These are phyloP conservation scores for Pontoporia blainvillei DNA, from an alignment of 2,113 vertebrate species.

Conservation along the genomic window DNA sequence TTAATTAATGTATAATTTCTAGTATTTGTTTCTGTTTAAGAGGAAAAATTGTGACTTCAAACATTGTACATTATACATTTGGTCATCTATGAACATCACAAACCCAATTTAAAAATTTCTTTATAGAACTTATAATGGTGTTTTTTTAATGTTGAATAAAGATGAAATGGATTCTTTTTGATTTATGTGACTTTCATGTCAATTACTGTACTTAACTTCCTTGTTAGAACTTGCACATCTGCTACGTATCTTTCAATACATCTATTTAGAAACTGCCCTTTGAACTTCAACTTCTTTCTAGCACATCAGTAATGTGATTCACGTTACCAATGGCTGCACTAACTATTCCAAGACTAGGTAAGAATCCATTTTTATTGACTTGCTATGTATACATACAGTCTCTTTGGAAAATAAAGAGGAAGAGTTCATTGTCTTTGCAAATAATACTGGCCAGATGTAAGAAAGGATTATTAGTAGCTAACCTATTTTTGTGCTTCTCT, in stretches of 20 bases:
- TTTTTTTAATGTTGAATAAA: constrained; percentile 10
- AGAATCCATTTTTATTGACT: constrained; percentile 59
- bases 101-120: not conserved
- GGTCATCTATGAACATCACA: not conserved
- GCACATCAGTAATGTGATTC: constrained; percentile 37
- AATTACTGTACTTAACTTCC: constrained; percentile 45
- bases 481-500: not conserved
- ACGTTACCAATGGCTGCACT: constrained; percentile 18
- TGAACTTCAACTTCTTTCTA: constrained; percentile 42
- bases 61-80: not conserved
- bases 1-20: not conserved
- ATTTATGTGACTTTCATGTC: constrained; percentile 50
- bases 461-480: not conserved
- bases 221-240: not conserved
- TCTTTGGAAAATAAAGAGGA: constrained; percentile 15
- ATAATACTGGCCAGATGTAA: constrained; percentile 3
- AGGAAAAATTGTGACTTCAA: not conserved
- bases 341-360: not conserved
- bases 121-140: not conserved
- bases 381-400: not conserved
- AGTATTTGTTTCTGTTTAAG: not conserved
- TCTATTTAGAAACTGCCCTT: constrained; percentile 53
- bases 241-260: constrained; percentile 50
- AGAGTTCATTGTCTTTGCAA: not conserved
- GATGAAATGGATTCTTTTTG: constrained; percentile 26